Conservation (phyloP, 2,797 vertebrate genomes). For the Enteromius unitaeniatus region DNA sequence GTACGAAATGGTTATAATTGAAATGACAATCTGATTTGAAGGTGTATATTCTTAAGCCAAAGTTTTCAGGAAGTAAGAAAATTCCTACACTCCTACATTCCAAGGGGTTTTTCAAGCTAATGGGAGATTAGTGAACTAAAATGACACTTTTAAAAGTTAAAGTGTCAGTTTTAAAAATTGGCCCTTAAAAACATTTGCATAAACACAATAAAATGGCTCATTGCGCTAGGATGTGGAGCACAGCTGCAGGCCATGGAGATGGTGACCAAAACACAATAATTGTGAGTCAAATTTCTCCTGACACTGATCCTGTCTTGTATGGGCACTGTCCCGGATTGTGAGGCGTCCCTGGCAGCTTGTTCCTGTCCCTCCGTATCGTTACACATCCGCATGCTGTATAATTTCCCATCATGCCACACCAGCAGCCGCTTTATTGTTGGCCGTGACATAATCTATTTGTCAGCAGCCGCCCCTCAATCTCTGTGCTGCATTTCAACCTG, state of each 20-base stretch:
- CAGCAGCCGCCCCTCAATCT: conserved; percentile 60
- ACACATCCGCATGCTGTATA: conserved; percentile 64
- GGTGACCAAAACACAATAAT: conserved; percentile 70
- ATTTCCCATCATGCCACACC: conserved; percentile 61
- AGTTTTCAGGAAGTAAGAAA: conserved; percentile 9
- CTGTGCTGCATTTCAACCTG: conserved; percentile 51
- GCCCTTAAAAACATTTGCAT: conserved; percentile 55
- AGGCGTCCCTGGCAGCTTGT: conserved; percentile 59
- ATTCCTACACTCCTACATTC: not conserved
- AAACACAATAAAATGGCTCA: conserved; percentile 55
- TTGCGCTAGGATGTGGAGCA: conserved; percentile 46
- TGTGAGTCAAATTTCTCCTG: conserved; percentile 76
- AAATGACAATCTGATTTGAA: not conserved
- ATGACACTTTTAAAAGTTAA: conserved; percentile 43
- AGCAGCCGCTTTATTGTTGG: conserved; percentile 58
- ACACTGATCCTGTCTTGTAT: conserved; percentile 68
- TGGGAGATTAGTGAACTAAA: conserved; percentile 29
- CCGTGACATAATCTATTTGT: conserved; percentile 70
- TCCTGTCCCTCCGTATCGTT: conserved; percentile 58
- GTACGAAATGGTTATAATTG: not conserved
- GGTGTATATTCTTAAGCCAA: not conserved
- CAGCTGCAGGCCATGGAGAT: conserved; percentile 52
- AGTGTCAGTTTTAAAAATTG: conserved; percentile 52
- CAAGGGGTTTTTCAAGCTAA: conserved; percentile 5
- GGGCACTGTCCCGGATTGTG: conserved; percentile 49